Base-by-base conservation (phyloP, 2,888 invertebrate species). In the Gonocerus acuteangulatus region DNA sequence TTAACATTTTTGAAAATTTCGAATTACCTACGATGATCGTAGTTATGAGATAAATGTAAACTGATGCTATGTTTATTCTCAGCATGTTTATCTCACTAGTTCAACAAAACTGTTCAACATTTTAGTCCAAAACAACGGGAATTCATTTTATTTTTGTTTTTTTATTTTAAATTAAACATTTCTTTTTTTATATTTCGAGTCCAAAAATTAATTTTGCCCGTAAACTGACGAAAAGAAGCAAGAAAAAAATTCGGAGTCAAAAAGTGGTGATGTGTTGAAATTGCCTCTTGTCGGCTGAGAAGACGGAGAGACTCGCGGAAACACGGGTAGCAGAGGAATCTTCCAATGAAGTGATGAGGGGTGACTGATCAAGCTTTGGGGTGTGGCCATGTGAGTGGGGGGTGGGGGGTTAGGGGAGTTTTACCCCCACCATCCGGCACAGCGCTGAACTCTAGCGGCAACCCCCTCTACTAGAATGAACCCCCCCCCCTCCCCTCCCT, bases 1-100 rank as follows among this genome's bases (percentile, higher is more conserved):
- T 42, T 42, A 6, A n/a, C 15, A 15, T 42, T 42, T n/a, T 42
- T 11, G 7, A 15, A 13, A 13, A 6, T 42, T 21, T 34, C 7
- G 21, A 39, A 22, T 52, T 52, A 52, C 52, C 52, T 52, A 52
- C 36, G 52, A 52, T 42, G 15, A 52, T 52, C 22, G 36, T 52
- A 36, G 39, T 39, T 32, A 52, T 21, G 19, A 52, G 15, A 21
- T 36, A 52, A n/a, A 52, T 42, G 23, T 52, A 52, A 34, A 42
- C 52, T 42, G 52, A 51, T 13, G 51, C 51, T 7, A 34, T 51
- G 34, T 51, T 51, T 19, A 51, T 34, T 15, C 15, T 51, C 1
- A 36, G 6, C 34, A 13, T 16, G 32, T 27, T 36, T 32, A 16
- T 16, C 34, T 34, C 34, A 34, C 27, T 36, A 2, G n/a, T 1